These are phyloP conservation scores for Sminthurinus signatus DNA, from an alignment of 1,140 invertebrate genomes.

Conservation along the genomic window DNA sequence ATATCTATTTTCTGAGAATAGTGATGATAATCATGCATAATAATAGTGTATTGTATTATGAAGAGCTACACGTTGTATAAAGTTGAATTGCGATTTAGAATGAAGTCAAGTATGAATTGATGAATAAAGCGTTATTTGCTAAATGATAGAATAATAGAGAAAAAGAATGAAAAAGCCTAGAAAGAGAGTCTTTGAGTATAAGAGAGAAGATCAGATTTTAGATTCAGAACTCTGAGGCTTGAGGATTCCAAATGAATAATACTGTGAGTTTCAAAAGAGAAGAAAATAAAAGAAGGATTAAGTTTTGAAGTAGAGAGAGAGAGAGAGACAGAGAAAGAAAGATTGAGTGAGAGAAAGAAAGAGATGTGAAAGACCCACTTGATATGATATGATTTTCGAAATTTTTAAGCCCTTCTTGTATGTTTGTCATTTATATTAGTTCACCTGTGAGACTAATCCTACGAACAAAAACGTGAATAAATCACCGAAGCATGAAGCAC, in stretches of 20 bases:
- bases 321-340: slow-evolving; percentile 14
- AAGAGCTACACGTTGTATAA: too few relatives aligned
- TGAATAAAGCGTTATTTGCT: slow-evolving; percentile 9
- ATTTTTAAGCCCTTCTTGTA: slow-evolving; percentile 22
- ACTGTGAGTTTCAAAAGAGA: slow-evolving; percentile 1
- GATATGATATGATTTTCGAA: slow-evolving; percentile 19
- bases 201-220: slow-evolving; percentile 12
- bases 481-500: slow-evolving; percentile 24
- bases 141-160: slow-evolving; percentile 3
- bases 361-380: slow-evolving; percentile 9
- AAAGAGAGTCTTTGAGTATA: slow-evolving; percentile 16
- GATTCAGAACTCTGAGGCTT: slow-evolving; percentile 4
- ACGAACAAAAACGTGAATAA: slow-evolving; percentile 37
- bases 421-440: slow-evolving; percentile 8
- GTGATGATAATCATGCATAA: too few relatives aligned
- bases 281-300: slow-evolving; percentile 22
- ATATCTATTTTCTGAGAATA: too few relatives aligned
- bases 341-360: slow-evolving; percentile 1
- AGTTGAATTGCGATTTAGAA: too few relatives aligned
- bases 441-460: slow-evolving; percentile 28
- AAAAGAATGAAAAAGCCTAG: slow-evolving; percentile 33
- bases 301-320: slow-evolving; percentile 17
- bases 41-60: too few relatives aligned
- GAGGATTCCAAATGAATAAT: slow-evolving; percentile 6
- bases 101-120: slow-evolving; percentile 23